phyloP scores from a whole-genome alignment of 2,888 invertebrate genomes.

The Augiades crinisus region DNA sequence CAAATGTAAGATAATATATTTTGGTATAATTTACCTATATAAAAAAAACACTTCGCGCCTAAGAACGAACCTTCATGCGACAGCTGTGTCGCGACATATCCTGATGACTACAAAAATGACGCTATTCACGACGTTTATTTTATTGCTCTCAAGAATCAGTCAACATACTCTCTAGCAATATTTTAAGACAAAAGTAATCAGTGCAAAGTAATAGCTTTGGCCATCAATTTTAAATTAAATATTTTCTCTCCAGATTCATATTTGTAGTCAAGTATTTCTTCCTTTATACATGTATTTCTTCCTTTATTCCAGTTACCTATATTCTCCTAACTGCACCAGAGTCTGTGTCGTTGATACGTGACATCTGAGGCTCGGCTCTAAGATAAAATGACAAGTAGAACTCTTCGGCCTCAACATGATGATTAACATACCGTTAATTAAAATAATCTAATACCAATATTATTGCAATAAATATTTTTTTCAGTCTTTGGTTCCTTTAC shows the following conservation, averaged over 20 bases:
- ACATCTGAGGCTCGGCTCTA: conserved; percentile 11
- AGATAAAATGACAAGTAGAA: conserved; percentile 2
- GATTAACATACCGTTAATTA: conserved; percentile 37
- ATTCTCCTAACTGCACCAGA: background rate
- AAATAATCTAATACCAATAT: conserved; percentile 67
- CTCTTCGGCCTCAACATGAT: conserved; percentile 13
- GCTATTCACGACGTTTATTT: background rate
- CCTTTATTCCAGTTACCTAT: background rate
- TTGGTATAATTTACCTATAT: background rate
- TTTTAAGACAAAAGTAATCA: background rate
- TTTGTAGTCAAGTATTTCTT: background rate
- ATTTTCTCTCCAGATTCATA: background rate
- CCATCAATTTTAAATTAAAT: background rate
- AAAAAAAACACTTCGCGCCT: conserved; percentile 1
- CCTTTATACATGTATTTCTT: background rate
- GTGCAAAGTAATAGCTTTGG: background rate
- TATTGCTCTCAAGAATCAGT: conserved; percentile 4
- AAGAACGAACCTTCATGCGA: background rate
- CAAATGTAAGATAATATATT: background rate
- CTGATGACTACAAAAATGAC: background rate
- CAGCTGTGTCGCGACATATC: background rate
- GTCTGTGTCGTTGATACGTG: background rate
- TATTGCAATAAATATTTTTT: conserved; percentile 63
- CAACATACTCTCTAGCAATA: background rate
- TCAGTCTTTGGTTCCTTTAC: conserved; percentile 75